These are phyloP conservation scores for Channallabes apus DNA, from an alignment of 2,797 vertebrate species.

Conservation along the genomic window DNA sequence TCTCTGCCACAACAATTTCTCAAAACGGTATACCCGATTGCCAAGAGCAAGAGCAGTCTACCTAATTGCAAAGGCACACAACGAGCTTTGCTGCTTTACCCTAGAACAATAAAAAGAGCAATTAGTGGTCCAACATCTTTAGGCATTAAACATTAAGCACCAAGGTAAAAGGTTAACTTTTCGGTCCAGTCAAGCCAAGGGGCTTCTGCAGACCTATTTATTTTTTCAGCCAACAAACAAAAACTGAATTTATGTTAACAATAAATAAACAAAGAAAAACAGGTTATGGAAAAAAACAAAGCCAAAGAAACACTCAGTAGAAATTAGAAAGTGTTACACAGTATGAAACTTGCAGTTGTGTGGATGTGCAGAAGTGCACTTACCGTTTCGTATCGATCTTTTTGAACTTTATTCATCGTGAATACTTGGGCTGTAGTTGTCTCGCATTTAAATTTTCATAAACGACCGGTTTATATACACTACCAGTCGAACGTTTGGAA, in stretches of 20 bases:
- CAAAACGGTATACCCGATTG: neutral
- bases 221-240: neutral
- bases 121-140: slow-evolving; percentile 1
- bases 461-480: neutral
- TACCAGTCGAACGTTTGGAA: too few relatives aligned
- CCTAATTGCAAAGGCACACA: slow-evolving; percentile 6
- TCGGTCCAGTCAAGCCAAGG: neutral
- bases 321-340: neutral
- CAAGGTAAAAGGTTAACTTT: slow-evolving; percentile 9
- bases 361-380: neutral
- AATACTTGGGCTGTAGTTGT: neutral
- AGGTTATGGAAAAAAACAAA: neutral
- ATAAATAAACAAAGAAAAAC: slow-evolving; percentile 3
- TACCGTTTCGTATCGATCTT: neutral
- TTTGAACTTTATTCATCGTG: neutral
- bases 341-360: neutral
- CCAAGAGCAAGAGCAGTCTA: neutral
- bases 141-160: slow-evolving; percentile 10
- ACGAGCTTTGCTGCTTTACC: slow-evolving; percentile 1
- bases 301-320: neutral
- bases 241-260: neutral
- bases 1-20: neutral
- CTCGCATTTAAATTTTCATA: too few relatives aligned
- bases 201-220: neutral
- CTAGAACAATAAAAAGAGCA: neutral